These are phyloP conservation scores for Pagetopsis macropterus DNA, from an alignment of 2,797 vertebrate genomes.

Conservation along the genomic window DNA sequence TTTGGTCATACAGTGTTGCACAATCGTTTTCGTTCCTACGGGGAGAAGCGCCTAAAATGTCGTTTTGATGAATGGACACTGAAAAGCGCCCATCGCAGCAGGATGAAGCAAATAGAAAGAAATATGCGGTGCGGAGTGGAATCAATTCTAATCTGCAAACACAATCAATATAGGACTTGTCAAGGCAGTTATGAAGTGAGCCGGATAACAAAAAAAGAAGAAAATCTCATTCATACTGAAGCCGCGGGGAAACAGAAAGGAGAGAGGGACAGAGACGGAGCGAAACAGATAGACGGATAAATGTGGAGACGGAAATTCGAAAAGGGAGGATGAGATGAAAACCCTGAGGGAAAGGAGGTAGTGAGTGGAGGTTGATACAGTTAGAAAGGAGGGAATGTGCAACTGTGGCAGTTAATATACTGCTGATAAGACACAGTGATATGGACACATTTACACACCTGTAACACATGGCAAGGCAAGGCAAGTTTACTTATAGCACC, in stretches of 20 bases:
- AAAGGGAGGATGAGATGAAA: constrained; percentile 4
- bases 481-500: no score
- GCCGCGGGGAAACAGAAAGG: neutral
- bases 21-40: constrained; percentile 7
- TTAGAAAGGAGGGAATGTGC: neutral
- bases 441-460: neutral
- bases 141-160: constrained; percentile 77
- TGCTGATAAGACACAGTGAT: neutral
- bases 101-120: constrained; percentile 56
- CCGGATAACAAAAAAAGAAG: constrained; percentile 38
- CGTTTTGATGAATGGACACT: constrained; percentile 61
- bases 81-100: constrained; percentile 59
- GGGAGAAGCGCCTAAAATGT: constrained; percentile 20
- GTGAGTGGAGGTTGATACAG: neutral
- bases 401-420: neutral
- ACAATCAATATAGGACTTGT: constrained; percentile 75
- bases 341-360: constrained; percentile 18
- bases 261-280: constrained; percentile 12
- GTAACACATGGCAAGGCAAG: no score
- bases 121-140: constrained; percentile 60
- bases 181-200: constrained; percentile 74
- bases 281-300: constrained; percentile 21
- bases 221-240: constrained; percentile 39
- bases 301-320: constrained; percentile 17
- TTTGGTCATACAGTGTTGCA: constrained; percentile 9